Evolutionary conservation across 2,797 vertebrate genomes (phyloP), one percentile per base, ranked within the genome.

Genomic region (Petrocephalus schoutedeni): DNA sequence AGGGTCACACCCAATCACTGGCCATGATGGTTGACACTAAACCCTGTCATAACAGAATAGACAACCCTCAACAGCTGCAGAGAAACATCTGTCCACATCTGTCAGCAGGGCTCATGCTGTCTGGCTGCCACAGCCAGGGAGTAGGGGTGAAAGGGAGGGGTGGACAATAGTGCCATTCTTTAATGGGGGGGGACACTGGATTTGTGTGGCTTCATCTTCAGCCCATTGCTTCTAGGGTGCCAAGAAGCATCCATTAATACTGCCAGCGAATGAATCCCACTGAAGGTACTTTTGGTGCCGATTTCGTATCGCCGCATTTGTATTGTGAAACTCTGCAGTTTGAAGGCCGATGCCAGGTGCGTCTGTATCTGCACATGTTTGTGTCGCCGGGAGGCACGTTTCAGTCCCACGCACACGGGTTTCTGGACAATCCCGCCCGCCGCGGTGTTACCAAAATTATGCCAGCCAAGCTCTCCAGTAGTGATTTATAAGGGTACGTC

Each of bases 41-140:
- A 93, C 93, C 91, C 90, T 54, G 71, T 93, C 94, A 95, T 92
- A 93, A 93, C 92, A 92, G 90, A 87, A 92, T 86, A 93, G 95
- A 96, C 88, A 90, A 87, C 74, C 92, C 88, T 61, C 90, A 89
- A 90, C 96, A 96, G 95, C 95, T 96, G 96, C 95, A 93, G 86
- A 82, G 85, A 71, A 87, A 91, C 94, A 95, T 94, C 96, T 96
- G 95, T 95, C 92, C 93, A 92, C 93, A 95, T 96, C 94, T 95
- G 95, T 96, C 95, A 95, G 87, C 87, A 86, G 19, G 91, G 90
- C 87, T 91, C 91, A 91, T 92, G 90, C 87, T 90, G 93, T 94
- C 91, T 91, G 91, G 92, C 89, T 45, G 89, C 91, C 32, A 90
- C 86, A 80, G 61, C 54, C 19, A 23, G 28, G 32, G 28, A 16